Conservation (phyloP, 2,113 vertebrate genomes). For the Hepsetus odoe region DNA sequence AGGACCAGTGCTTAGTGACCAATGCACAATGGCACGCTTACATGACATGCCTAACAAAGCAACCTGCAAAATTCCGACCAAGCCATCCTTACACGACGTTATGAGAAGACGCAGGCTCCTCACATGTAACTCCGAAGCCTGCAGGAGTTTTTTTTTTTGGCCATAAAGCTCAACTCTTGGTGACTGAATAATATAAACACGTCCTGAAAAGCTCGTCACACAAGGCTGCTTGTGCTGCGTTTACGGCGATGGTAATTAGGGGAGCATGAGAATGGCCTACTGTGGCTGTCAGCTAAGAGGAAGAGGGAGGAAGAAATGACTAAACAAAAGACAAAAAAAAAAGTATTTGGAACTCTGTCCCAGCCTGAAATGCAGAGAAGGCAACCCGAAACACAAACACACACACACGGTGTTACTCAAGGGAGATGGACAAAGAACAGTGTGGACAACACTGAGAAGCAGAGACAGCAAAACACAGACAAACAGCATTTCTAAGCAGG, state of each 20-base stretch:
- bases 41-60: constrained; percentile 29
- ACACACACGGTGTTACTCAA: background rate
- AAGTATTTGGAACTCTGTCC: constrained; percentile 39
- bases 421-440: background rate
- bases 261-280: background rate
- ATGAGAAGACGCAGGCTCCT: background rate
- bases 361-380: constrained; percentile 18
- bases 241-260: background rate
- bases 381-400: background rate
- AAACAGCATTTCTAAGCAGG: background rate
- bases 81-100: background rate
- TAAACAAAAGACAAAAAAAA: constrained; percentile 31
- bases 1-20: background rate
- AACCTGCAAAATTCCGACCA: constrained; percentile 32
- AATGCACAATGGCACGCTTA: background rate
- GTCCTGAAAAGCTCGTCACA: background rate
- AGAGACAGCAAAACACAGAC: background rate
- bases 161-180: background rate
- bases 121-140: background rate
- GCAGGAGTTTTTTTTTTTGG: background rate
- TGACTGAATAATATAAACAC: background rate
- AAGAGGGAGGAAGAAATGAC: background rate
- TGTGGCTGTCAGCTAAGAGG: background rate
- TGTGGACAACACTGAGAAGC: background rate
- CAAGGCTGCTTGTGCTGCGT: background rate